Evolutionary conservation across 2,113 vertebrate species (phyloP).

Genomic region (Apeltes quadracus): DNA sequence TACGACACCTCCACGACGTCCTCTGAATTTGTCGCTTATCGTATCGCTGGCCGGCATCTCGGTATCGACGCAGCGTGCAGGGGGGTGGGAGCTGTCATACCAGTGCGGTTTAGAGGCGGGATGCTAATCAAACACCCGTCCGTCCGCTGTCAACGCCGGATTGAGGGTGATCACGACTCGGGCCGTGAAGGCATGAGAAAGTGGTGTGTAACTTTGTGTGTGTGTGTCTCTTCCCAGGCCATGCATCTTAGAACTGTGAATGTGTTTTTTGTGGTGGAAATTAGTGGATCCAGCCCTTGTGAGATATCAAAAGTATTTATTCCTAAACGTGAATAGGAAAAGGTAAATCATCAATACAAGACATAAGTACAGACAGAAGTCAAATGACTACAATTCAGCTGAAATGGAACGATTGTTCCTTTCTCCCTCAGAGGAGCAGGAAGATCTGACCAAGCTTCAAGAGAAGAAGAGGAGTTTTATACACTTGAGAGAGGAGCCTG

Average conservation of each 20-base stretch:
- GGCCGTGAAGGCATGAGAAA: background rate
- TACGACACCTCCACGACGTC: conserved; percentile 26
- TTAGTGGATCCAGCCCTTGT: too few species aligned
- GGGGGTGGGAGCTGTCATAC: conserved; percentile 40
- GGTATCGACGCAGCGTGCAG: conserved; percentile 38
- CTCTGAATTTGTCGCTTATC: conserved; percentile 60
- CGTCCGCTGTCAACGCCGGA: conserved; percentile 43
- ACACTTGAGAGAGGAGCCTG: too few species aligned
- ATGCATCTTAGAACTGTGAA: background rate
- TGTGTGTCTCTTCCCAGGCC: conserved; percentile 1
- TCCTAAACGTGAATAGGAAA: too few species aligned
- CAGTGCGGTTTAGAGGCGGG: conserved; percentile 42
- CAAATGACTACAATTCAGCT: too few species aligned
- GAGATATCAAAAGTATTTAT: too few species aligned
- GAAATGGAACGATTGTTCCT: too few species aligned
- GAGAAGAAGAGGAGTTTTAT: too few species aligned
- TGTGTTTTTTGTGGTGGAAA: too few species aligned
- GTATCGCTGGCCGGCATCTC: conserved; percentile 51
- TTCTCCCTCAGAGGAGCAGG: too few species aligned
- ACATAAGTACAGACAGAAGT: too few species aligned
- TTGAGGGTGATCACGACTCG: conserved; percentile 27
- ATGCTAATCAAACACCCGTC: conserved; percentile 64
- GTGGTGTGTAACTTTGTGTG: background rate
- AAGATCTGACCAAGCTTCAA: too few species aligned
- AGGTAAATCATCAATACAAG: too few species aligned